Conservation (phyloP, 2,888 invertebrate genomes). For the Cistogaster globosa region DNA sequence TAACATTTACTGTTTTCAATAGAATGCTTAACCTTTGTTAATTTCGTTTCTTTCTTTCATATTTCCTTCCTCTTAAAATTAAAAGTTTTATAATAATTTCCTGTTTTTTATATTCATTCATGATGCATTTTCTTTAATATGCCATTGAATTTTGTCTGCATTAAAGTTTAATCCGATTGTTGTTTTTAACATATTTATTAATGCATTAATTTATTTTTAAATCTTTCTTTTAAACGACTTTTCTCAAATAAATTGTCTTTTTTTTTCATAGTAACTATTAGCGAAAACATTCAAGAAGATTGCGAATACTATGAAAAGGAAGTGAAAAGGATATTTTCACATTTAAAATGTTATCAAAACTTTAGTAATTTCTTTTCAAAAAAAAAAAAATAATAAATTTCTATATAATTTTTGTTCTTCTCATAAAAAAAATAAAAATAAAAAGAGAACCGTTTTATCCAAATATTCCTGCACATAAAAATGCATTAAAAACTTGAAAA, state of each 20-base stretch:
- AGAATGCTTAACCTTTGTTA: too few species aligned
- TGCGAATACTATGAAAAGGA: constrained; percentile 16
- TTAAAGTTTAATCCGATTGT: constrained; percentile 43
- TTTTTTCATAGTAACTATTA: constrained; percentile 20
- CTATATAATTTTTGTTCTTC: constrained; percentile 21
- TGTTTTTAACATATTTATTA: constrained; percentile 54
- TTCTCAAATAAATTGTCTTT: constrained; percentile 30
- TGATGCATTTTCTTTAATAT: background rate
- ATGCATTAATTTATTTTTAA: constrained; percentile 57
- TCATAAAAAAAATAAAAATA: background rate
- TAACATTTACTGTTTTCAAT: too few species aligned
- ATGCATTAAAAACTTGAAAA: background rate
- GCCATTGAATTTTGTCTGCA: background rate
- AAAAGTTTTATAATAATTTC: background rate
- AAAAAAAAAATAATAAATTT: constrained; percentile 44
- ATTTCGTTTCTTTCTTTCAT: too few species aligned
- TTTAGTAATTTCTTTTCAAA: constrained; percentile 51
- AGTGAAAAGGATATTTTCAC: constrained; percentile 50
- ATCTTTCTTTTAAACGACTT: constrained; percentile 52
- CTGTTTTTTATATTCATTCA: background rate
- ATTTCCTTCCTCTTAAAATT: too few species aligned
- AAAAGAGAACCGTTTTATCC: background rate
- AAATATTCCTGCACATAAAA: too few species aligned
- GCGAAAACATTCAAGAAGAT: constrained; percentile 23
- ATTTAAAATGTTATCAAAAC: constrained; percentile 65